Conservation (phyloP, 2,888 invertebrate species). For the Cephus spinipes region DNA sequence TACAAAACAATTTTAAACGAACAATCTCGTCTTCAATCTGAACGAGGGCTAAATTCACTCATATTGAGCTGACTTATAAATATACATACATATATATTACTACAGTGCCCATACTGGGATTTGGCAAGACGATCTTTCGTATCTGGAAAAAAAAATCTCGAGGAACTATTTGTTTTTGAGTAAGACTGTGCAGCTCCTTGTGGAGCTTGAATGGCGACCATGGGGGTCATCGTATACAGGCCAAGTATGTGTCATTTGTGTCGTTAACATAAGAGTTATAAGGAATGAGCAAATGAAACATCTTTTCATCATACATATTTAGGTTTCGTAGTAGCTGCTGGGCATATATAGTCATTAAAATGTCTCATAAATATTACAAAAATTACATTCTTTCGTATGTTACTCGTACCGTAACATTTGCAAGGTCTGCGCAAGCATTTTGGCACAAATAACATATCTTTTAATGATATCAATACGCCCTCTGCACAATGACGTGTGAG, state of each 20-base stretch:
- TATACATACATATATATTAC: not conserved
- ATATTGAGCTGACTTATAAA: slow-evolving; percentile 1
- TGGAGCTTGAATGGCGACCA: slow-evolving; percentile 55
- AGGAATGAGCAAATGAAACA: not conserved
- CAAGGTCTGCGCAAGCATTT: not conserved
- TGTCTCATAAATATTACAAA: not conserved
- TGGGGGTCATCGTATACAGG: slow-evolving; percentile 61
- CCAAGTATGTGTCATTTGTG: slow-evolving; percentile 52
- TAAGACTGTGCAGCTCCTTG: slow-evolving; percentile 18
- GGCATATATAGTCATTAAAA: not conserved
- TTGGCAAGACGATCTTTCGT: not conserved
- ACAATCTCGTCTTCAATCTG: not conserved
- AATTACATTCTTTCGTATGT: not conserved
- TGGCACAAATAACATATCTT: not conserved
- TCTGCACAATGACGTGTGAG: not conserved
- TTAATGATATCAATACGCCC: not conserved
- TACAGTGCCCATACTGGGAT: slow-evolving; percentile 2
- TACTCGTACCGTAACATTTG: not conserved
- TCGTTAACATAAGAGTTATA: not conserved
- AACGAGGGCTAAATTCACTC: slow-evolving; percentile 1
- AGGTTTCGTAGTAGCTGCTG: not conserved
- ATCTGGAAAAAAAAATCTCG: not conserved
- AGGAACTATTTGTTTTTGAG: not conserved
- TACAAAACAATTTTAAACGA: not conserved
- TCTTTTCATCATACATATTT: not conserved